phyloP scores from a whole-genome alignment of 1,140 invertebrate genomes.

The Atopsyche davidsoni region DNA sequence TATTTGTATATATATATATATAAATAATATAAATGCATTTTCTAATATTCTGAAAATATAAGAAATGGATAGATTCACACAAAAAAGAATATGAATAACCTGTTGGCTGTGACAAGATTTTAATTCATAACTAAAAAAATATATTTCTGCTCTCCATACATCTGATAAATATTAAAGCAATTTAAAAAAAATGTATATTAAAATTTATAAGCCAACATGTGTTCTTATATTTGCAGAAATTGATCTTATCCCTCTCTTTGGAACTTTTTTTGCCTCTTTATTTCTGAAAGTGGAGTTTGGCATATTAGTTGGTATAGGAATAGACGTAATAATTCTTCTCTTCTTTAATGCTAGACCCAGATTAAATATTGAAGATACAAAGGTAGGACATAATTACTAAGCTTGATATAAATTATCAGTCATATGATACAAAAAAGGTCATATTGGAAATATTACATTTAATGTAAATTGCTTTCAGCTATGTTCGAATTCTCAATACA shows the following conservation, averaged over 20 bases:
- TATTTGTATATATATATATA: too few relatives aligned
- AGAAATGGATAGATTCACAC: too few relatives aligned
- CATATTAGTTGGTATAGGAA: slow-evolving; percentile 71
- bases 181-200: background rate
- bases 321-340: slow-evolving; percentile 72
- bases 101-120: too few relatives aligned
- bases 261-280: slow-evolving; percentile 69
- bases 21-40: too few relatives aligned
- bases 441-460: too few relatives aligned
- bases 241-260: slow-evolving; percentile 67
- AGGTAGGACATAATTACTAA: slow-evolving; percentile 38
- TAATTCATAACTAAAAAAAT: too few relatives aligned
- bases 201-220: slow-evolving; percentile 3
- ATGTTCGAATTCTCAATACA: slow-evolving; percentile 37
- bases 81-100: too few relatives aligned
- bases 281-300: slow-evolving; percentile 75
- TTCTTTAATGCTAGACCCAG: slow-evolving; percentile 73
- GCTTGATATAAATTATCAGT: too few relatives aligned
- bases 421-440: too few relatives aligned
- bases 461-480: slow-evolving; percentile 43
- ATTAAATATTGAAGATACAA: slow-evolving; percentile 50
- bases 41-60: too few relatives aligned
- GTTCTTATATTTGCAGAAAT: slow-evolving; percentile 53
- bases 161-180: slow-evolving; percentile 5
- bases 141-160: too few relatives aligned